Conservation (phyloP, 2,113 vertebrate species). For the Pithys albifrons region DNA sequence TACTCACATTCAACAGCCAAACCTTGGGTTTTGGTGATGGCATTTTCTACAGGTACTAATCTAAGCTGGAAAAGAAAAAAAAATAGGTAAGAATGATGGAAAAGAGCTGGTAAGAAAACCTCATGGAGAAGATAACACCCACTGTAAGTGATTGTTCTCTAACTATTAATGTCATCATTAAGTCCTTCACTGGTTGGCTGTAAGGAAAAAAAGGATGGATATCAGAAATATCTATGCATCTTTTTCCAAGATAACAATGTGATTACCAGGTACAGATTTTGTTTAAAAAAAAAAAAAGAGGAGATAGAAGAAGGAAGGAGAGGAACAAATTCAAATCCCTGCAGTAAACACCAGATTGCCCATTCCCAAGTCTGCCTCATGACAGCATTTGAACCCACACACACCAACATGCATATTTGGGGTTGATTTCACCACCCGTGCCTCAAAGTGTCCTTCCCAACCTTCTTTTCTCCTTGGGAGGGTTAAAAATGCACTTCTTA, state of each 20-base stretch:
- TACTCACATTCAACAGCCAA: neutral
- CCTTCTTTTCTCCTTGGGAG: neutral
- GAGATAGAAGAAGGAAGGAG: neutral
- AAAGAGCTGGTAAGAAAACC: neutral
- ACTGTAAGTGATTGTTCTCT: neutral
- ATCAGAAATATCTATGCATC: neutral
- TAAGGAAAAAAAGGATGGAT: neutral
- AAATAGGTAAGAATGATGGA: neutral
- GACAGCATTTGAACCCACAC: fast-evolving
- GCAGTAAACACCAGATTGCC: neutral
- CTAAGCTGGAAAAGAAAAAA: neutral
- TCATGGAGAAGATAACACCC: neutral
- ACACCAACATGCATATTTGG: neutral
- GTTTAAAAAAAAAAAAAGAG: neutral
- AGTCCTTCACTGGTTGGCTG: neutral
- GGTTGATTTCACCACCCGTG: neutral
- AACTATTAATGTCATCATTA: neutral
- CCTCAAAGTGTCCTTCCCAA: neutral
- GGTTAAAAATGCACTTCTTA: neutral
- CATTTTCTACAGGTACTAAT: neutral
- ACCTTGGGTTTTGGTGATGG: neutral
- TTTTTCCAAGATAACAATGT: neutral
- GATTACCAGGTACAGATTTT: neutral
- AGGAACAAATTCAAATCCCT: neutral
- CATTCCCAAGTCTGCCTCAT: neutral